Base-by-base conservation (phyloP, 2,113 vertebrate species). In the Gallinago media region DNA sequence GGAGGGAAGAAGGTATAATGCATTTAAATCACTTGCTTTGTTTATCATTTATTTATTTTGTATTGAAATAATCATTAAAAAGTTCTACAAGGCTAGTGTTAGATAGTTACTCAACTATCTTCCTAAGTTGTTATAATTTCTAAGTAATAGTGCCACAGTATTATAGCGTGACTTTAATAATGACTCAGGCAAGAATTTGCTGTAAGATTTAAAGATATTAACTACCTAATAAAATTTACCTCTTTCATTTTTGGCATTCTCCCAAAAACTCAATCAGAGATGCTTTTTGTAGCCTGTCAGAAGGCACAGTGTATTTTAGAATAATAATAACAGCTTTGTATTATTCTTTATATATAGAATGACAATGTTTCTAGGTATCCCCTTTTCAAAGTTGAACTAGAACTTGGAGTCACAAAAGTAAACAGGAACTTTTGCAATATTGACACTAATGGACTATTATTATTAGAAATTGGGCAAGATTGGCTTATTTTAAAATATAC, bases 401-500 rank as follows among this genome's bases (percentile, higher is more conserved):
- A 86, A 71, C 76, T 42, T 40, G 2, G 5, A 56, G 83, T 96
- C 81, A 94, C 16, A 77, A 55, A 88, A 89, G 32, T 71, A 74
- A 92, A 89, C 32, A 92, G n/a, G 52, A 70, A 15, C 27, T 74
- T 88, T 89, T 93, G 80, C 38, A 3, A 29, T 86, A 38, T 12
- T 96, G 40, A 76, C 23, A 40, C 54, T 78, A 55, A 55, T 32
- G 11, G 27, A 49, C 15, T 49, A 31, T 59, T 92, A 92, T 93
- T 70, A 78, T 72, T 78, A 85, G 55, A 62, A 87, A 67, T 58
- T 49, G 68, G 19, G 27, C 26, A 59, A 36, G 22, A 59, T 54
- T 73, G 68, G 19, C 92, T 96, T 89, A 91, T 94, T 95, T 96
- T 96, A 95, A 98, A 97, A 97, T 95, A 95, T 86, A 90, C 34